Evolutionary conservation across 1,140 invertebrate genomes (phyloP), one percentile per base, ranked within the genome.

Genomic region (Ips typographus): DNA sequence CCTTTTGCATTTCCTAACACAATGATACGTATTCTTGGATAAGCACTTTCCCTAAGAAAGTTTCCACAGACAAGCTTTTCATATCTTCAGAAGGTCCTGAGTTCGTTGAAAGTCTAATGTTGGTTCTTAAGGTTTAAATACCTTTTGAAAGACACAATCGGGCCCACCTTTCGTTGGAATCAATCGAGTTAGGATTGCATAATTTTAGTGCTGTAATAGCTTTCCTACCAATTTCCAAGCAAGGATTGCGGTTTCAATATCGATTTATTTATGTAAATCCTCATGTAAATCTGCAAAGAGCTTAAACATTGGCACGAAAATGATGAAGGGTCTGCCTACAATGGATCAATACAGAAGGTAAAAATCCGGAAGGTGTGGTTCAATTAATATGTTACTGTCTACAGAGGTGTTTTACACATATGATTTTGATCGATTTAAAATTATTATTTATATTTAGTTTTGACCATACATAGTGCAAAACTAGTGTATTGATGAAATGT

Each of bases 231-330:
- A 49, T 49, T 49, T 49, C 44, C 22, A 22, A 49, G 44, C 44
- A 49, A 49, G 44, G 44, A 49, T 49, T 49, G 44, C 44, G 44
- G 44, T 49, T 49, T 49, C 44, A 49, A 49, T 49, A 49, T 49
- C 44, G 44, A 49, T 49, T 49, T 49, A 49, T 49, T 49, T 49
- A 49, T 49, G 44, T 49, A 49, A 49, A 49, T 49, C 44, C 44
- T 49, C 44, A 49, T 49, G 44, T 49, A 49, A 49, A 49, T 49
- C 44, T 49, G 6, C 22, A 49, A 49, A 49, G 44, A 49, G 44
- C 44, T 49, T 49, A 49, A 49, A 49, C 3, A 49, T 49, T 49
- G 44, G 44, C 44, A 49, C 44, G 44, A 49, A 49, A 49, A 49
- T 49, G 44, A 49, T 49, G 44, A 49, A 49, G 44, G 44, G 44